These are phyloP conservation scores for Phenacoccus solenopsis DNA, from an alignment of 1,140 invertebrate genomes.

Conservation along the genomic window DNA sequence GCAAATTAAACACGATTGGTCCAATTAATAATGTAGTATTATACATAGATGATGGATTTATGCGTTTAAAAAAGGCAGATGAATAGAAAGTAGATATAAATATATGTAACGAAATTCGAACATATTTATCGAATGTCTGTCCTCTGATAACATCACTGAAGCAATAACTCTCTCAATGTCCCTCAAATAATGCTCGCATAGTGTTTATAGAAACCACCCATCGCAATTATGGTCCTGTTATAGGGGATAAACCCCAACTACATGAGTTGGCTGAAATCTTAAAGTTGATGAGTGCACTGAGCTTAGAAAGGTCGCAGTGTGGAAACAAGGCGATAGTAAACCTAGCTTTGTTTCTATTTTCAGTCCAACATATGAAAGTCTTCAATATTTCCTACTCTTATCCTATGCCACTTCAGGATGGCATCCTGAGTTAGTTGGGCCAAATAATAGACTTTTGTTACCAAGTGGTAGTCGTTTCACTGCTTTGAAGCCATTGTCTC, in stretches of 20 bases:
- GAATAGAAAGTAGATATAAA: no score
- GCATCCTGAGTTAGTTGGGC: neutral
- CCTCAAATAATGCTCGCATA: no score
- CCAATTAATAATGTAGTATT: no score
- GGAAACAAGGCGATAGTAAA: neutral
- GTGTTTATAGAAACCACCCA: no score
- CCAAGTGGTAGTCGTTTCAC: neutral
- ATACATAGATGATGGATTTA: no score
- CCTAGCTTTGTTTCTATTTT: neutral
- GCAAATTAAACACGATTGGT: no score
- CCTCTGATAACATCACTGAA: no score
- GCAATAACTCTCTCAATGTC: no score
- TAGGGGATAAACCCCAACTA: neutral
- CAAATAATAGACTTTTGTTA: neutral
- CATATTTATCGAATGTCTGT: no score
- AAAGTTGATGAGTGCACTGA: neutral
- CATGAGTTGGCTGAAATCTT: neutral
- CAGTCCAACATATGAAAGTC: neutral
- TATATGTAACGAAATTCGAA: no score
- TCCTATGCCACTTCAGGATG: neutral
- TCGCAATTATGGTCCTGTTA: neutral
- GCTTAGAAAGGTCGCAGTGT: neutral
- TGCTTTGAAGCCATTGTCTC: neutral
- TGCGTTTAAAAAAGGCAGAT: no score
- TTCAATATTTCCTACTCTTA: conserved; percentile 15